These are phyloP conservation scores for Cryptus armator DNA, from an alignment of 2,888 invertebrate genomes.

Conservation along the genomic window DNA sequence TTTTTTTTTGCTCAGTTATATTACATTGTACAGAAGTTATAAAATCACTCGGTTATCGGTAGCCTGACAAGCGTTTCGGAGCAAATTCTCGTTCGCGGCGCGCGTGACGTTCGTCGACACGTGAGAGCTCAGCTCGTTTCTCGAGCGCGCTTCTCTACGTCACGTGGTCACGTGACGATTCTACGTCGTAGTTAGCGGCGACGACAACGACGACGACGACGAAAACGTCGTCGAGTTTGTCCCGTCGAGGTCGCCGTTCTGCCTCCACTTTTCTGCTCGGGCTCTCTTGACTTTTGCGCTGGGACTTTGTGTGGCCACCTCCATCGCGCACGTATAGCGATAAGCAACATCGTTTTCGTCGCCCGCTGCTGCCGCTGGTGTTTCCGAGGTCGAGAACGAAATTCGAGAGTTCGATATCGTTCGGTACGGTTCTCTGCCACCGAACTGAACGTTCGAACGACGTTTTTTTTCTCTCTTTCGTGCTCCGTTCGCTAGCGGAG, in stretches of 20 bases:
- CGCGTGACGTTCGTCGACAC: conserved; percentile 63
- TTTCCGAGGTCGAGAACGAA: conserved; percentile 32
- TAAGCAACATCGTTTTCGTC: conserved; percentile 32
- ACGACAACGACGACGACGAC: conserved; percentile 47
- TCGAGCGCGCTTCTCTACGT: conserved; percentile 63
- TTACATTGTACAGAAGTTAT: neutral
- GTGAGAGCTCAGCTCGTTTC: conserved; percentile 57
- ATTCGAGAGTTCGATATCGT: conserved; percentile 11
- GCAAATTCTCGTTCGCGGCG: conserved; percentile 24
- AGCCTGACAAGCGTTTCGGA: neutral
- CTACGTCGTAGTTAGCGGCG: conserved; percentile 60
- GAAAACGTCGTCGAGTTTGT: conserved; percentile 38
- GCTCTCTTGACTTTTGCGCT: conserved; percentile 27
- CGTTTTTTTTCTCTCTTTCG: neutral
- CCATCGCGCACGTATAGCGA: conserved; percentile 36
- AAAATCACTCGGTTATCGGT: conserved; percentile 4
- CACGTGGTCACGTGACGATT: conserved; percentile 68
- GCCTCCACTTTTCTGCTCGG: conserved; percentile 39
- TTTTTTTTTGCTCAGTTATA: neutral
- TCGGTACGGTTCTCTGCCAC: neutral
- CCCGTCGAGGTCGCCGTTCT: conserved; percentile 59
- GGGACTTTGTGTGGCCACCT: conserved; percentile 34
- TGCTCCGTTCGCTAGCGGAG: neutral
- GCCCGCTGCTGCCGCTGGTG: too few species aligned
- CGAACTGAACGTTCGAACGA: neutral